These are phyloP conservation scores for Nomada fucata DNA, from an alignment of 2,888 invertebrate species.

Conservation along the genomic window DNA sequence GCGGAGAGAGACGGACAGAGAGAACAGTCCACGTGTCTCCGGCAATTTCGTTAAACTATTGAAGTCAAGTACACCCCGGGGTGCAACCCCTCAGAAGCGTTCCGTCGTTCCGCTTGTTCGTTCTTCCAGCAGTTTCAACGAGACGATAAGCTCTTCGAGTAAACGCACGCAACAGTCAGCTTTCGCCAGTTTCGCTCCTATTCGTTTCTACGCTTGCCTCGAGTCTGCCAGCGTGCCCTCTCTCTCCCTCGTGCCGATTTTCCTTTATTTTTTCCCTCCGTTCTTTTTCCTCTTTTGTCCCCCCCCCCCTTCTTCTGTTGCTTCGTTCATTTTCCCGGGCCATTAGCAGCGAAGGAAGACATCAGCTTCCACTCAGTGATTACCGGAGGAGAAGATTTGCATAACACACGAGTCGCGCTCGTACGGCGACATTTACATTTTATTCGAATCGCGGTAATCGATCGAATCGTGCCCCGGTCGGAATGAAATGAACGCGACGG, in stretches of 20 bases:
- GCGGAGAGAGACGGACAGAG: slow-evolving; percentile 65
- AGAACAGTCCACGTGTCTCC: slow-evolving; percentile 65
- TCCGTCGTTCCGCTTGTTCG: slow-evolving; percentile 25
- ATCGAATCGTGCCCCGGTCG: slow-evolving; percentile 75
- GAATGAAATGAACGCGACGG: slow-evolving; percentile 76
- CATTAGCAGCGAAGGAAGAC: slow-evolving; percentile 82
- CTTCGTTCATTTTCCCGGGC: slow-evolving; percentile 77
- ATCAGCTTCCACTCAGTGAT: slow-evolving; percentile 84
- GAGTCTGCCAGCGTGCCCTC: not conserved
- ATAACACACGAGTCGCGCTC: slow-evolving; percentile 81
- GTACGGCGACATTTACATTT: slow-evolving; percentile 81
- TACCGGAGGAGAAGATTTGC: slow-evolving; percentile 81
- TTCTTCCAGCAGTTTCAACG: slow-evolving; percentile 22
- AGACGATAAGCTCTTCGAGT: slow-evolving; percentile 23
- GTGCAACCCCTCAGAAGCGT: slow-evolving; percentile 55
- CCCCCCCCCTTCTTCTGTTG: slow-evolving; percentile 65
- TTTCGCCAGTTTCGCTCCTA: slow-evolving; percentile 5
- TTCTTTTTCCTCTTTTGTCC: slow-evolving; percentile 38
- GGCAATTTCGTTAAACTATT: slow-evolving; percentile 80
- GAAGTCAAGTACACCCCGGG: slow-evolving; percentile 78
- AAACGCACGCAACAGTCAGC: not conserved
- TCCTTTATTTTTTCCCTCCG: slow-evolving; percentile 2
- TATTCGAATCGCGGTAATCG: slow-evolving; percentile 84
- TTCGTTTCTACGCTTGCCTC: not conserved
- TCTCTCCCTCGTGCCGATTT: slow-evolving; percentile 3